Base-by-base conservation (phyloP, 1,140 invertebrate species). In the Anoplophora glabripennis region DNA sequence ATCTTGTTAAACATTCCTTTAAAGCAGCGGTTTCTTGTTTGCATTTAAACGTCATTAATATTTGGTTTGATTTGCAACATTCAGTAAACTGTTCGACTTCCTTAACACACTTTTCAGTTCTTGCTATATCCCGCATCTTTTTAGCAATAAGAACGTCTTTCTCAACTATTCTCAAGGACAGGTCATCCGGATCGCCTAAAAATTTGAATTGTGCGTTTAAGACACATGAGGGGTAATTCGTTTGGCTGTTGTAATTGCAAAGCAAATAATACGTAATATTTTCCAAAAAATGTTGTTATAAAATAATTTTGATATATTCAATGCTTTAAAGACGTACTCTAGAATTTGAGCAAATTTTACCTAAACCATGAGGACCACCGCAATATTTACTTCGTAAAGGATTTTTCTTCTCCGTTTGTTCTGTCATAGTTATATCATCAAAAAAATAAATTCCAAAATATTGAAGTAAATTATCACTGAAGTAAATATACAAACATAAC, bases 101-200 rank as follows among this genome's bases (percentile, higher is more conserved):
- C 66, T 81, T 67, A 0, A 74, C 17, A 78, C 93, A 95, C 74
- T 93, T 90, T 72, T 91, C 87, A 11, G 65, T 68, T 73, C 83
- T 88, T 1, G 91, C 85, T 72, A 83, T 87, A 44, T 93, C 88
- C 64, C 93, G 79, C 78, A 96, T 87, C 72, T 89, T 85, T 77
- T 92, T 89, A 1, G 92, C 88, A 75, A 96, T 90, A 40, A 95
- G 66, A 40, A 96, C 83, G 70, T 95, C 89, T 38, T 75, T 77
- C 78, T 96, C 93, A 1, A 94, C 88, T 81, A 86, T 92, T 69
- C 93, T 79, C 45, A 96, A 75, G n/a, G 71, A 77, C 67, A 67
- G 80, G 73, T 94, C 91, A 70, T 92, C 78, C 8, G 93, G 93
- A 81, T 96, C 91, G 57, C 93, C 93, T 92, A 55, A 52, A 61